These are phyloP conservation scores for Hetaerina titia DNA, from an alignment of 2,888 invertebrate genomes.

Conservation along the genomic window DNA sequence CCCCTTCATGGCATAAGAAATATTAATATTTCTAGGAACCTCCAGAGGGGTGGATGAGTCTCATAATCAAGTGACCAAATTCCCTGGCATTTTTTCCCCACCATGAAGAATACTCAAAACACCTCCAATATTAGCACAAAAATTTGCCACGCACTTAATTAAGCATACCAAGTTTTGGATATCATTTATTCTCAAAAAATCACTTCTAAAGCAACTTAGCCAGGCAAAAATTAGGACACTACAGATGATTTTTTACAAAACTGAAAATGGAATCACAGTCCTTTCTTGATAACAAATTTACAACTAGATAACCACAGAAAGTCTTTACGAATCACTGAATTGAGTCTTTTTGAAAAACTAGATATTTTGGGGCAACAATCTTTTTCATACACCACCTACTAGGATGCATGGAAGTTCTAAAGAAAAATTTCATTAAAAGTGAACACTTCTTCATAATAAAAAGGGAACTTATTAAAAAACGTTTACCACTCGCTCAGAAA, in stretches of 20 bases:
- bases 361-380: slow-evolving; percentile 21
- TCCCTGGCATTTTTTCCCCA: background rate
- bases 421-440: slow-evolving; percentile 46
- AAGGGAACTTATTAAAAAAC: slow-evolving; percentile 55
- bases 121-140: background rate
- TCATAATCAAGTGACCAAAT: background rate
- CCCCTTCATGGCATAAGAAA: background rate
- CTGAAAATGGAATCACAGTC: slow-evolving; percentile 61
- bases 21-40: slow-evolving; percentile 21
- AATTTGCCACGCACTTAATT: background rate
- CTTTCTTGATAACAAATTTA: slow-evolving; percentile 49
- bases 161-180: background rate
- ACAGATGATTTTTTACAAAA: slow-evolving; percentile 40
- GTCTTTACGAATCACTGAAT: slow-evolving; percentile 24
- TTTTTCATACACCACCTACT: slow-evolving; percentile 2
- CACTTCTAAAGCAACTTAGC: background rate
- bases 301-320: slow-evolving; percentile 50
- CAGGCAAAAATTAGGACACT: background rate
- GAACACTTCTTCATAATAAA: slow-evolving; percentile 38
- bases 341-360: slow-evolving; percentile 30
- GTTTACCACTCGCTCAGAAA: background rate
- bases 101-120: background rate
- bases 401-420: background rate
- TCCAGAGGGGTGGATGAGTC: background rate
- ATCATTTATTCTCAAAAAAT: background rate